phyloP scores from a whole-genome alignment of 1,140 invertebrate species.

The Drosophila bocqueti region DNA sequence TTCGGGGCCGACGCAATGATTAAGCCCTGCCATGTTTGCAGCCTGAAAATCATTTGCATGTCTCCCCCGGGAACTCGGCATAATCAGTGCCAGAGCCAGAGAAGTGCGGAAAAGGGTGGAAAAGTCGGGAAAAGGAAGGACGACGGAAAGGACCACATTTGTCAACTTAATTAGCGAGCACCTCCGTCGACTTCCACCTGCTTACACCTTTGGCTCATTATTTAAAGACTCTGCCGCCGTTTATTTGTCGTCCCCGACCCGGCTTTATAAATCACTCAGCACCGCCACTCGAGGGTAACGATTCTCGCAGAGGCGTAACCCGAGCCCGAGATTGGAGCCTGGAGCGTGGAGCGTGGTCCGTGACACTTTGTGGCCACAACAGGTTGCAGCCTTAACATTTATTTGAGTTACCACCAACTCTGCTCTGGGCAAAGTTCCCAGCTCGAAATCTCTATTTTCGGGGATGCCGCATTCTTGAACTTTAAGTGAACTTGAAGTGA shows the following conservation, averaged over 20 bases:
- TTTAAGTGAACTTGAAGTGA: conserved; percentile 10
- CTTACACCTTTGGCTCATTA: conserved; percentile 77
- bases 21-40: conserved; percentile 48
- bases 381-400: conserved; percentile 14
- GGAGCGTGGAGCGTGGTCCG: not conserved
- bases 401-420: not conserved
- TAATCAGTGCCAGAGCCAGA: conserved; percentile 37
- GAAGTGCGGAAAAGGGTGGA: too few species aligned
- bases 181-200: conserved; percentile 42
- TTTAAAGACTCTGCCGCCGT: conserved; percentile 48
- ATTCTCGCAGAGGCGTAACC: conserved; percentile 1
- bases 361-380: conserved; percentile 20
- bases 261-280: conserved; percentile 48
- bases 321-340: not conserved
- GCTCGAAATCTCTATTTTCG: not conserved
- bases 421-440: too few species aligned
- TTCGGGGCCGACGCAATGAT: conserved; percentile 31
- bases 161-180: conserved; percentile 73
- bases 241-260: conserved; percentile 42
- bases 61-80: conserved; percentile 19
- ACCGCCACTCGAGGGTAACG: conserved; percentile 5
- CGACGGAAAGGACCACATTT: conserved; percentile 51
- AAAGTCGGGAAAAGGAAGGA: not conserved
- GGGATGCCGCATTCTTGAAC: not conserved
- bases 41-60: conserved; percentile 52